A percentile compares a stretch with the other conserved stretches of the same genome.
phyloP scores from a whole-genome alignment of 2,797 vertebrate genomes.

The Cryptoprocta ferox region DNA sequence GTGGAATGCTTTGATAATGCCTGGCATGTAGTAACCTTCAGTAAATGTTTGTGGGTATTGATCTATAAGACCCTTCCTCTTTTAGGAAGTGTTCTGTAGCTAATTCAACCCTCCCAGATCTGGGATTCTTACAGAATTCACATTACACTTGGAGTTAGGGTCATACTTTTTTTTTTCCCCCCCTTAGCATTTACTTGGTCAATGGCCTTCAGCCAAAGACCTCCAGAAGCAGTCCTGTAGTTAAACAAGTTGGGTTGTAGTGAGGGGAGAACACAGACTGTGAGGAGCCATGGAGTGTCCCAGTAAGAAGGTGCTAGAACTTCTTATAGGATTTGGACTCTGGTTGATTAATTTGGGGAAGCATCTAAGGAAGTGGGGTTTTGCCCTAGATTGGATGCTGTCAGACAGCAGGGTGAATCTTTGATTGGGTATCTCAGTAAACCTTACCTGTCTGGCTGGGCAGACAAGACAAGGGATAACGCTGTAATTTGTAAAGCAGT shows the following conservation, averaged over 20 bases:
- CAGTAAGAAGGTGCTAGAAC: background rate
- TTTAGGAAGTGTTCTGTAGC: background rate
- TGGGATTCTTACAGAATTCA: background rate
- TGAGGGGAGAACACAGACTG: too few species aligned
- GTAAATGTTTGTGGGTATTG: background rate
- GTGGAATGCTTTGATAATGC: background rate
- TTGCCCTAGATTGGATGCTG: background rate
- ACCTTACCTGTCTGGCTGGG: background rate
- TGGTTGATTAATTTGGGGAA: background rate
- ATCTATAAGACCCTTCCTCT: background rate
- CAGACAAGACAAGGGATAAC: background rate
- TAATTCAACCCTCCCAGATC: background rate
- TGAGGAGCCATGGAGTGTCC: background rate
- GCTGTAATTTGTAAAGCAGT: background rate
- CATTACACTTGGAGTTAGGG: background rate
- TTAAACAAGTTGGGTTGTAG: background rate
- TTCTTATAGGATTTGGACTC: background rate
- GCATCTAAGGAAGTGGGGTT: background rate
- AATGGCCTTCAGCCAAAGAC: background rate
- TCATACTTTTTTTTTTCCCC: rapidly evolving
- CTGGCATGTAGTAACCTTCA: background rate
- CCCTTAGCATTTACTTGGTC: background rate
- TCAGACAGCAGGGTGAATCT: background rate
- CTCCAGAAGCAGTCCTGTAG: background rate
- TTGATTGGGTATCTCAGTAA: background rate